Conservation (phyloP, 2,797 vertebrate genomes). For the Balearica regulorum region DNA sequence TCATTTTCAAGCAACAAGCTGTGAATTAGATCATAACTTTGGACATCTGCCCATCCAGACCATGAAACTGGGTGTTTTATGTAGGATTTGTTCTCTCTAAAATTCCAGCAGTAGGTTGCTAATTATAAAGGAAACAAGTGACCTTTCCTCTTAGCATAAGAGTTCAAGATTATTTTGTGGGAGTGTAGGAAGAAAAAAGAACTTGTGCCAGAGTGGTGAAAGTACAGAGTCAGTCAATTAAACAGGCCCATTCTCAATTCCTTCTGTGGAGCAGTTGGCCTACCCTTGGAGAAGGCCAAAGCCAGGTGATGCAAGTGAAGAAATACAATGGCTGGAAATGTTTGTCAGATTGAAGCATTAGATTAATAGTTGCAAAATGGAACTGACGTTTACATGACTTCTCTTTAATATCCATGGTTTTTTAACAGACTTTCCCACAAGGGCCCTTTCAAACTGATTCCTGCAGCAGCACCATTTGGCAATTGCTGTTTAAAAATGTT, state of each 20-base stretch:
- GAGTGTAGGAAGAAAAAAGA: neutral
- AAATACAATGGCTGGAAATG: neutral
- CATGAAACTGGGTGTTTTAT: neutral
- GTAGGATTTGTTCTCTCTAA: neutral
- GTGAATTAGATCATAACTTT: neutral
- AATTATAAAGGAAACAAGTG: neutral
- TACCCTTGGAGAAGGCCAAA: neutral
- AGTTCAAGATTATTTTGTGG: neutral
- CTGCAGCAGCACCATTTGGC: neutral
- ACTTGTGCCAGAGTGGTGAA: neutral
- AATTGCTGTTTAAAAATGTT: neutral
- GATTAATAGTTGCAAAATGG: neutral
- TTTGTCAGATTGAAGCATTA: neutral
- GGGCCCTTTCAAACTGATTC: neutral
- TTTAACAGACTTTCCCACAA: neutral
- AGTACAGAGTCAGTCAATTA: neutral
- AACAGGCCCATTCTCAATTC: neutral
- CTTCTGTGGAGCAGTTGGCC: neutral
- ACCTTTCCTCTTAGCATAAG: neutral
- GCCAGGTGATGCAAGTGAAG: neutral
- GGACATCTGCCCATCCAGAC: neutral
- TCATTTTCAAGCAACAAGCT: neutral
- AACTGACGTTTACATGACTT: neutral
- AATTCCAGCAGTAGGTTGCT: constrained; percentile 6
- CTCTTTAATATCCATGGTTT: neutral